Evolutionary conservation across 2,888 invertebrate genomes (phyloP).

Genomic region (Eulithis testata): DNA sequence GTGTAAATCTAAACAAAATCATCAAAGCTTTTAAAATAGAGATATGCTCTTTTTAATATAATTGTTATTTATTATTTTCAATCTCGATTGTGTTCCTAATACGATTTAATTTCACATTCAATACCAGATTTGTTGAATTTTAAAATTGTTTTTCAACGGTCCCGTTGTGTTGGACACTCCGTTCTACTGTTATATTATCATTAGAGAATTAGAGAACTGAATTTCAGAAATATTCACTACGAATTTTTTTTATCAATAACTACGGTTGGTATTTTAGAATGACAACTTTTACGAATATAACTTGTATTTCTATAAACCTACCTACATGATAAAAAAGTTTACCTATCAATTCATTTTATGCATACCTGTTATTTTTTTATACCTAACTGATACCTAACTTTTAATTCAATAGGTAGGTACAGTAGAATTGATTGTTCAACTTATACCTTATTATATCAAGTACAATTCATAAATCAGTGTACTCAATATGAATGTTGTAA

Average conservation of each 20-base stretch:
- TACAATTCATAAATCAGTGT: conserved; percentile 57
- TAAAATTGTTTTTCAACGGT: conserved; percentile 27
- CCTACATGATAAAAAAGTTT: too few species aligned
- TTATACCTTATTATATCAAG: conserved; percentile 46
- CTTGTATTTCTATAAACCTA: too few species aligned
- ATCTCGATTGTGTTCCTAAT: conserved; percentile 23
- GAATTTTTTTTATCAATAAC: too few species aligned
- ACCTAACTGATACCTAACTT: neutral
- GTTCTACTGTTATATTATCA: conserved; percentile 3
- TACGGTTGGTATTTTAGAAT: too few species aligned
- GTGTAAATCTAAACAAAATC: neutral
- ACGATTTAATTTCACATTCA: conserved; percentile 25
- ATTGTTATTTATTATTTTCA: conserved; percentile 32
- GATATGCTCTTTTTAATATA: conserved; percentile 1
- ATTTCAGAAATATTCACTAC: too few species aligned
- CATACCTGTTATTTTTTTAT: too few species aligned
- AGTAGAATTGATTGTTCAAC: conserved; percentile 12
- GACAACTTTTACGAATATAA: too few species aligned
- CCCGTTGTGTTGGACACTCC: conserved; percentile 14
- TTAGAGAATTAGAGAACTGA: too few species aligned
- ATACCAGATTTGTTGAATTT: conserved; percentile 26
- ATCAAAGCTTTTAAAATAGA: conserved; percentile 12
- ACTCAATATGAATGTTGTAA: conserved; percentile 48
- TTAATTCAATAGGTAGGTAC: neutral
- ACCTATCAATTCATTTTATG: too few species aligned